A percentile compares a stretch with the other conserved stretches of the same genome.
Conservation (phyloP, 1,140 invertebrate species). For the Cotesia vestalis region DNA sequence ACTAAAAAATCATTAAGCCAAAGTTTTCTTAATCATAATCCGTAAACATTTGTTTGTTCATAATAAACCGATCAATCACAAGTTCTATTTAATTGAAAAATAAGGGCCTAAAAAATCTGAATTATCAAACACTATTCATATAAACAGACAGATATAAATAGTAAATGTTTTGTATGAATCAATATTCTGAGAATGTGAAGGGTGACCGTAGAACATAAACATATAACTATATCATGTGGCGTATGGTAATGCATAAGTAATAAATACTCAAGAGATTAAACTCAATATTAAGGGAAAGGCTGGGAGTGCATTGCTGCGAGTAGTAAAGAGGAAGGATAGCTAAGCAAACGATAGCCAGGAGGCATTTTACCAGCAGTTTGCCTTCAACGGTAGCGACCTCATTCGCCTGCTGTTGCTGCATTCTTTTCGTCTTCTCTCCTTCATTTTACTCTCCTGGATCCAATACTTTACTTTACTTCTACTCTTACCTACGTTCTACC, state of each 20-base stretch:
- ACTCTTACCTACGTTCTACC: slow-evolving; percentile 11
- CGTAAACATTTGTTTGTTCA: too few species aligned
- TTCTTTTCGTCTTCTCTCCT: slow-evolving; percentile 48
- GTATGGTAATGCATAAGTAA: too few species aligned
- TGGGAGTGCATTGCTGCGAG: background rate
- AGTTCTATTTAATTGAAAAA: too few species aligned
- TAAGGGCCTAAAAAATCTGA: background rate
- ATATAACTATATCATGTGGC: too few species aligned
- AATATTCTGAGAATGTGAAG: slow-evolving; percentile 57
- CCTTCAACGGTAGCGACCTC: slow-evolving; percentile 64
- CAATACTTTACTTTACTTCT: slow-evolving; percentile 3
- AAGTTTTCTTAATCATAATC: too few species aligned
- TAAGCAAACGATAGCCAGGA: slow-evolving; percentile 36
- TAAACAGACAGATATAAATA: background rate
- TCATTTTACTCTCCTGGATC: slow-evolving; percentile 28
- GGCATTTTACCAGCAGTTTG: slow-evolving; percentile 52
- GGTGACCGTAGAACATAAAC: slow-evolving; percentile 33
- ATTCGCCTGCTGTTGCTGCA: slow-evolving; percentile 48
- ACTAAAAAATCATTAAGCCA: too few species aligned
- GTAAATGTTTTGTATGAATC: slow-evolving; percentile 41
- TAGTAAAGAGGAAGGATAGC: slow-evolving; percentile 16
- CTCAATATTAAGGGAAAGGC: background rate
- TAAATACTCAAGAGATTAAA: background rate
- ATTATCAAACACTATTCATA: background rate
- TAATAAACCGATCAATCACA: too few species aligned